Base-by-base conservation (phyloP, 92 coral and sea anemone genomes). In the Zoanthus sociatus region DNA sequence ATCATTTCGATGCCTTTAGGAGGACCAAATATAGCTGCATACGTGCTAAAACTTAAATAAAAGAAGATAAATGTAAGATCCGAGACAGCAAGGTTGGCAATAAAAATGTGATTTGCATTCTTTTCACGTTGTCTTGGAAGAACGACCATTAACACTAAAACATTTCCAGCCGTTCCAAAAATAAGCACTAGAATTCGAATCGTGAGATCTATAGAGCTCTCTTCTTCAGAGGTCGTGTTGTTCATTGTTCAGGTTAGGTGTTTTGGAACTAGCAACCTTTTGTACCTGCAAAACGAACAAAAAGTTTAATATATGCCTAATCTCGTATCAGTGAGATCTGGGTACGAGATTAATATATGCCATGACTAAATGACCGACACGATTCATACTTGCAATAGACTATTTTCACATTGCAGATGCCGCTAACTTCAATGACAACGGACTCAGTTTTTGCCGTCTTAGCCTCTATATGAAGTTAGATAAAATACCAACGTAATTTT, bases 81-180 rank as follows among this genome's bases (percentile, higher is more conserved):
- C 66, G 75, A 81, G 18, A 46, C 64, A n/a, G 85, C 85, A 16
- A 81, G 85, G 47, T 81, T 81, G 18, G 47, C 75, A 55, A 81
- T 81, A 37, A 81, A 81, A n/a, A 81, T 17, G 44, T 81, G 56
- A 55, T 81, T 63, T 20, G 51, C 37, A 4, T 51, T 81, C 5
- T 53, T 70, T 47, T 18, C 47, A 14, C 44, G 61, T 13, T 44
- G 74, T 81, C 85, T 81, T 5, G 75, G 74, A 13, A 81, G 1
- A 13, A 81, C 64, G 6, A 81, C 85, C 10, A 81, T 9, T 32
- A 81, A 68, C 11, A 81, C 85, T 30, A 81, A 48, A 66, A 46
- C 63, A 6, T 81, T 81, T n/a, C 85, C 85, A 44, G 10, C 37
- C 17, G 18, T 46, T 16, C 85, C 85, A 18, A 81, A 73, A 16